These are phyloP conservation scores for Lepus europaeus DNA, from an alignment of 2,113 vertebrate genomes.

Conservation along the genomic window DNA sequence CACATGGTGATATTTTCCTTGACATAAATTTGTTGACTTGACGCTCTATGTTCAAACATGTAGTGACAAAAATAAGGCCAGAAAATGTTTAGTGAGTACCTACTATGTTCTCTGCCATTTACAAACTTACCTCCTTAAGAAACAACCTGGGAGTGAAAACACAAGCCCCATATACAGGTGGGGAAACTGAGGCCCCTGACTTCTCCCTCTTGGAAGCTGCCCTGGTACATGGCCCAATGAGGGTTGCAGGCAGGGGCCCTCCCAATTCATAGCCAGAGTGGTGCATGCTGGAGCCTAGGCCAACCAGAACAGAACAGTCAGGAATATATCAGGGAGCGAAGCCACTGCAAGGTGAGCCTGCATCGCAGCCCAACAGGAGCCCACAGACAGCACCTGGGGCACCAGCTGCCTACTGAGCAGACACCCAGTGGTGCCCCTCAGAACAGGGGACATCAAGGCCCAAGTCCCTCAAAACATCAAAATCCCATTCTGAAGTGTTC, in stretches of 20 bases:
- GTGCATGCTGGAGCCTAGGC: background rate
- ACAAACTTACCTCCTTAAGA: background rate
- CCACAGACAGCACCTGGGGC: background rate
- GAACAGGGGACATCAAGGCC: background rate
- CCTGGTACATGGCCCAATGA: background rate
- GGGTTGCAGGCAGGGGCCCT: background rate
- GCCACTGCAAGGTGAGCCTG: accelerated
- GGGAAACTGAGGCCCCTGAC: background rate
- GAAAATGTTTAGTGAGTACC: background rate
- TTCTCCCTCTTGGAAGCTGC: background rate
- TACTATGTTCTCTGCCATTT: background rate
- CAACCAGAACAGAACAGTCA: background rate
- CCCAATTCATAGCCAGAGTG: background rate
- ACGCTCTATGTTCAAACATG: slow-evolving; percentile 22
- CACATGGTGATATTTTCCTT: background rate
- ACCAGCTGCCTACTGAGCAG: background rate
- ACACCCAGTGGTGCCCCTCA: background rate
- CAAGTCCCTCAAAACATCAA: background rate
- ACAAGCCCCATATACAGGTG: background rate
- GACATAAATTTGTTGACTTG: background rate
- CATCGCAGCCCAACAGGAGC: accelerated
- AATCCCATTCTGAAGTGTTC: background rate
- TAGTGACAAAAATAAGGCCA: background rate
- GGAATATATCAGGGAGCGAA: background rate
- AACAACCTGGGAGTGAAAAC: background rate